Conservation (phyloP, 2,888 invertebrate genomes). For the Drosophila antonietae region DNA sequence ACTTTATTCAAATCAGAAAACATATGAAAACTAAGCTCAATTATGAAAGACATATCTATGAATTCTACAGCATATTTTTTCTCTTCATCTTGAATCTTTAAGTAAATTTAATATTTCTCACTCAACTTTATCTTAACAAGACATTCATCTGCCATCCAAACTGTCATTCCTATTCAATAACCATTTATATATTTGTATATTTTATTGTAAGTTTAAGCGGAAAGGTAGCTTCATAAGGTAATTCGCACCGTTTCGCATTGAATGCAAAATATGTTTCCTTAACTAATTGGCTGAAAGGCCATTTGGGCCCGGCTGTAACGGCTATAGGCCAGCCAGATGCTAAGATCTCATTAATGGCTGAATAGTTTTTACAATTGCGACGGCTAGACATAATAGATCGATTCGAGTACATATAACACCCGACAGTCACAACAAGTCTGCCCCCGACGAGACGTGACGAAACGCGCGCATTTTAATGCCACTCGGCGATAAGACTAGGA, state of each 20-base stretch:
- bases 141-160: too few species aligned
- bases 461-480: slow-evolving; percentile 60
- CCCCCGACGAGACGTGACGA: slow-evolving; percentile 68
- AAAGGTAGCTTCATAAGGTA: neutral
- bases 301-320: neutral
- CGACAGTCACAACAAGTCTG: slow-evolving; percentile 38
- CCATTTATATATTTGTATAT: neutral
- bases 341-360: slow-evolving; percentile 25
- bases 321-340: slow-evolving; percentile 1
- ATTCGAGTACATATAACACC: slow-evolving; percentile 42
- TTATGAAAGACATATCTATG: too few species aligned
- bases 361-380: slow-evolving; percentile 49
- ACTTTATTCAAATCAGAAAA: too few species aligned
- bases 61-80: too few species aligned
- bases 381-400: slow-evolving; percentile 66
- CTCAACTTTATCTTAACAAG: too few species aligned
- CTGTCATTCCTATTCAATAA: neutral
- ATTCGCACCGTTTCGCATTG: neutral
- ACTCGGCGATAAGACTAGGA: slow-evolving; percentile 56
- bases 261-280: neutral
- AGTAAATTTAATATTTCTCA: too few species aligned
- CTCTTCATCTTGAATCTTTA: too few species aligned
- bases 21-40: too few species aligned
- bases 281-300: slow-evolving; percentile 11
- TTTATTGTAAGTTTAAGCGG: neutral